Percentiles rank a stretch among this genome's conserved stretches.
These are phyloP conservation scores for Oryzias woworae DNA, from an alignment of 2,113 vertebrate genomes.

Conservation along the genomic window DNA sequence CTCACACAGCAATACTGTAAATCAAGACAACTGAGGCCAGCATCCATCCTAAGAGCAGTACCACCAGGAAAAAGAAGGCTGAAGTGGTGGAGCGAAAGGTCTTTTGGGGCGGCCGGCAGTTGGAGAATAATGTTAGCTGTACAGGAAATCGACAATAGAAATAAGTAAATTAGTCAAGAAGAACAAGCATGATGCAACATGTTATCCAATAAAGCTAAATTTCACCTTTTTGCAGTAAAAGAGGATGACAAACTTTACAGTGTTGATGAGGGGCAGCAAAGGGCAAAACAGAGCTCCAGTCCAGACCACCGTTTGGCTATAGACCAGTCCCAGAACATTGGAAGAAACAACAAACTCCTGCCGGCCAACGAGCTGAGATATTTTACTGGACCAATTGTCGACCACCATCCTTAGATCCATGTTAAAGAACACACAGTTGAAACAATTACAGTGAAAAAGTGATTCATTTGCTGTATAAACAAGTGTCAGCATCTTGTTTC, in stretches of 20 bases:
- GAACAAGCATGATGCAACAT: not conserved
- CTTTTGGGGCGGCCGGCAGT: constrained; percentile 82
- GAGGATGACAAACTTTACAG: constrained; percentile 82
- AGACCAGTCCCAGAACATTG: constrained; percentile 85
- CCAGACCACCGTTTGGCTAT: constrained; percentile 89
- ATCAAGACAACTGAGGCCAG: constrained; percentile 78
- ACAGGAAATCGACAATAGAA: not conserved
- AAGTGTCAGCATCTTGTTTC: too few species aligned
- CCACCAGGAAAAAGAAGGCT: constrained; percentile 84
- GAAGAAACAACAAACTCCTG: constrained; percentile 84
- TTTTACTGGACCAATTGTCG: constrained; percentile 74
- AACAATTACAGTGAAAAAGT: not conserved
- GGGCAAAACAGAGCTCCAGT: constrained; percentile 87
- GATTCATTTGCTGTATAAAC: not conserved
- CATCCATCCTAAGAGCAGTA: constrained; percentile 83
- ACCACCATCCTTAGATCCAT: constrained; percentile 77
- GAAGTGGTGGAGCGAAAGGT: constrained; percentile 85
- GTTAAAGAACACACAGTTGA: not conserved
- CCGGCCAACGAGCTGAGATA: constrained; percentile 72
- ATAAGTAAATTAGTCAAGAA: not conserved
- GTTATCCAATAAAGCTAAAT: not conserved
- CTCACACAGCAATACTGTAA: constrained; percentile 83
- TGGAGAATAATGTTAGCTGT: constrained; percentile 82
- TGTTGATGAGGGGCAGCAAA: constrained; percentile 84
- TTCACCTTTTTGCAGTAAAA: constrained; percentile 87